These are phyloP conservation scores for Amaurobius ferox DNA, from an alignment of 2,888 invertebrate genomes.

Conservation along the genomic window DNA sequence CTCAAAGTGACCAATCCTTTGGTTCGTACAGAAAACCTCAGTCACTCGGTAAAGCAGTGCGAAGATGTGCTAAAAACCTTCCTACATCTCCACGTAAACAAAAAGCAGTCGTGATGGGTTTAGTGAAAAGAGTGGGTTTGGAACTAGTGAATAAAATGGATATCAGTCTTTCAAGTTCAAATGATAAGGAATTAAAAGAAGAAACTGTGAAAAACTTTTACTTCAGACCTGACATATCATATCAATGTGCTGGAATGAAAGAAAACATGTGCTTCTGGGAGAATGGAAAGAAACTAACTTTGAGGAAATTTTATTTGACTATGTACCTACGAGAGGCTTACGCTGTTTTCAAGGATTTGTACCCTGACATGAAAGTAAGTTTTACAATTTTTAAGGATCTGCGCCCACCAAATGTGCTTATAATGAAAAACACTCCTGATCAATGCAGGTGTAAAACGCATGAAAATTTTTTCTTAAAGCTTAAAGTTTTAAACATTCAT, in stretches of 20 bases:
- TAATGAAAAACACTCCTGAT: constrained; percentile 17
- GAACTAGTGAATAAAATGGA: too few species aligned
- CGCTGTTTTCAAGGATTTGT: not conserved
- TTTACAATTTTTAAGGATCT: constrained; percentile 11
- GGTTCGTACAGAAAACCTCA: constrained; percentile 1
- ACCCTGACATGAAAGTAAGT: constrained; percentile 3
- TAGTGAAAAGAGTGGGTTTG: too few species aligned
- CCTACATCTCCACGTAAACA: constrained; percentile 9
- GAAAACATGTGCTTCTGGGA: too few species aligned
- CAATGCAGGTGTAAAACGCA: constrained; percentile 11
- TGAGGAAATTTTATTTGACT: too few species aligned
- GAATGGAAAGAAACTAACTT: too few species aligned
- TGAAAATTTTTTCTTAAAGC: constrained; percentile 9
- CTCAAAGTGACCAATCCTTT: constrained; percentile 1
- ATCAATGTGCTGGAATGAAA: too few species aligned
- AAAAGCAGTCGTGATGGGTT: constrained; percentile 16
- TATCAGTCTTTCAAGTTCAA: too few species aligned
- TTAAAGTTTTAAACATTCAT: too few species aligned
- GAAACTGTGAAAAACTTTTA: too few species aligned
- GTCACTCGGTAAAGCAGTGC: constrained; percentile 14
- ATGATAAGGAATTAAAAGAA: too few species aligned
- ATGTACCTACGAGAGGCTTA: too few species aligned
- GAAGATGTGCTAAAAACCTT: constrained; percentile 8
- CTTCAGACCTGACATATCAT: too few species aligned
- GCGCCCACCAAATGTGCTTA: not conserved